A percentile compares a stretch with the other conserved stretches of the same genome.
These are phyloP conservation scores for Microcebus ravelobensis DNA, from an alignment of 2,113 vertebrate species.

Conservation along the genomic window DNA sequence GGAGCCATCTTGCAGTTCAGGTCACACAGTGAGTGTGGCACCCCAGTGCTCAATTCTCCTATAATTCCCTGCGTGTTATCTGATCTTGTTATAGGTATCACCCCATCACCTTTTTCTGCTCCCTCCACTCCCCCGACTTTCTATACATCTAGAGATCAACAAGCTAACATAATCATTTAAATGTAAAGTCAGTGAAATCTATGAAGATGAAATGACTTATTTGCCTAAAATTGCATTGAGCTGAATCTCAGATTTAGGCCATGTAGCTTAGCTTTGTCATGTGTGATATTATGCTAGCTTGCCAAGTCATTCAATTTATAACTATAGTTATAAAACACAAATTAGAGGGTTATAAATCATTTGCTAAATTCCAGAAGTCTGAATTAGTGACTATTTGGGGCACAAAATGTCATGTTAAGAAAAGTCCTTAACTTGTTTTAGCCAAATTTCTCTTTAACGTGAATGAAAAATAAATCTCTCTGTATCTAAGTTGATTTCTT, in stretches of 20 bases:
- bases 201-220: neutral
- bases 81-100: too few relatives aligned
- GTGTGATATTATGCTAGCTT: neutral
- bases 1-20: too few relatives aligned
- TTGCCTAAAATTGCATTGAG: neutral
- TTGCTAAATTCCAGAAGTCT: neutral
- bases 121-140: too few relatives aligned
- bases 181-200: neutral
- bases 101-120: too few relatives aligned
- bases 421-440: neutral
- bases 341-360: neutral
- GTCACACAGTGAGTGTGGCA: too few relatives aligned
- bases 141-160: neutral
- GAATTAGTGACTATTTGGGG: neutral
- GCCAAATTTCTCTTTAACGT: neutral
- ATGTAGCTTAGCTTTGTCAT: neutral
- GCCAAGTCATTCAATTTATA: neutral
- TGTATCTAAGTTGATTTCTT: neutral
- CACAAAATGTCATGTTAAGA: neutral
- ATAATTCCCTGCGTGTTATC: too few relatives aligned
- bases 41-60: too few relatives aligned
- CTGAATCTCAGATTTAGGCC: neutral
- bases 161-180: neutral
- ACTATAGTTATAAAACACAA: neutral
- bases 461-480: neutral